phyloP scores from a whole-genome alignment of 2,888 invertebrate genomes.

The Scaptomyza polygonia region DNA sequence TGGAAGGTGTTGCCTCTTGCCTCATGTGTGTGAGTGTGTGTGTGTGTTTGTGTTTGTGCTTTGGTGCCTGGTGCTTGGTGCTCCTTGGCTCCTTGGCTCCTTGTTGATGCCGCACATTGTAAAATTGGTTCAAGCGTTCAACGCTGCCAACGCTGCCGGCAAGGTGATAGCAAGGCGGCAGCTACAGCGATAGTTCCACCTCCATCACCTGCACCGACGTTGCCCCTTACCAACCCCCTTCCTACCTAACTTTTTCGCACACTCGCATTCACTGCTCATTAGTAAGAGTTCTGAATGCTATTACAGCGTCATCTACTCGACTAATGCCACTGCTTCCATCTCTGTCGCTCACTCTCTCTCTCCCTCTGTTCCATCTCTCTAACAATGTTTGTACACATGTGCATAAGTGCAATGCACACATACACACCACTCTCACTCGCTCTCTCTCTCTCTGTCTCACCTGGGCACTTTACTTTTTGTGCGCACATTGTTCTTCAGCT shows the following conservation, averaged over 20 bases:
- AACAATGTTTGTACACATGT: slow-evolving; percentile 66
- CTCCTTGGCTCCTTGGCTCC: slow-evolving; percentile 5
- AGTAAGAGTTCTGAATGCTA: slow-evolving; percentile 81
- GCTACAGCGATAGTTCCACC: slow-evolving; percentile 12
- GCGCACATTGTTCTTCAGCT: slow-evolving; percentile 39
- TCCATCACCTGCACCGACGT: slow-evolving; percentile 49
- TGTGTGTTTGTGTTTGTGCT: not conserved
- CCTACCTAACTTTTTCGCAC: not conserved
- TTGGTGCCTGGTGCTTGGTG: slow-evolving; percentile 8
- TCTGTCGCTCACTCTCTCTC: not conserved
- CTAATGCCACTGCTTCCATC: slow-evolving; percentile 48
- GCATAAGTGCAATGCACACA: slow-evolving; percentile 74
- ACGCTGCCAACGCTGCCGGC: slow-evolving; percentile 71
- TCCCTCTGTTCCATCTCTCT: not conserved
- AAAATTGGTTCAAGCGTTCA: slow-evolving; percentile 76
- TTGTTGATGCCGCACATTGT: slow-evolving; percentile 64
- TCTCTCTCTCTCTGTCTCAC: slow-evolving; percentile 43
- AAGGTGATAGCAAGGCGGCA: slow-evolving; percentile 54
- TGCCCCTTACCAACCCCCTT: not conserved
- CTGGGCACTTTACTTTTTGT: slow-evolving; percentile 67
- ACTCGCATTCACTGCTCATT: slow-evolving; percentile 74
- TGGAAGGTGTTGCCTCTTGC: slow-evolving; percentile 23
- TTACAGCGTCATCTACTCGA: slow-evolving; percentile 76
- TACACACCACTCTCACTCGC: slow-evolving; percentile 45
- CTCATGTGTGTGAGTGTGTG: slow-evolving; percentile 8